Base-by-base conservation (phyloP, 2,888 invertebrate species). In the Spialia ferax region DNA sequence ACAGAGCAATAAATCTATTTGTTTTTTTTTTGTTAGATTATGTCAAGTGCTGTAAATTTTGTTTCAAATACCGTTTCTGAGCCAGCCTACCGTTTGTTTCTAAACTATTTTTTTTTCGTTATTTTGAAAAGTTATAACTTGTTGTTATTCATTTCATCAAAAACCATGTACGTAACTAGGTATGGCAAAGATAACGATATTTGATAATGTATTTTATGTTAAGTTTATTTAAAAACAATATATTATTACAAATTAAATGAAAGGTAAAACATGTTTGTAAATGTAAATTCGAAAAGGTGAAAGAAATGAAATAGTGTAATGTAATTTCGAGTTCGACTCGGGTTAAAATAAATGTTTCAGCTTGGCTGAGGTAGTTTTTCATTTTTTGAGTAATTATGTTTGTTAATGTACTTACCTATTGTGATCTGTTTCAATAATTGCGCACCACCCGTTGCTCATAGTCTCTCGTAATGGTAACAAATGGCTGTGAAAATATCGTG, bases 311-410 rank as follows among this genome's bases (percentile, higher is more conserved):
- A 23, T 22, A 52, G 52, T 52, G 2, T 52, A 55, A 55, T 55
- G 55, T 26, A 76, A 72, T 75, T 69, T 81, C 78, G 84, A 87
- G 85, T 88, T 81, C 75, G 75, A 85, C 84, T 86, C 83, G 78
- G 76, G 77, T 82, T 82, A 75, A 71, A 87, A 87, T 86, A 88
- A 89, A 88, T 70, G 70, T 75, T 73, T 79, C 85, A 87, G 87
- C 85, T 70, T 81, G 84, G 88, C 85, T 88, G 86, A 82, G 85
- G 83, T 81, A 80, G 79, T 82, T 79, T 83, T 87, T 86, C 74
- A 81, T 84, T 87, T 79, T 83, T 87, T 79, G 68, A 70, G 62
- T 72, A 60, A 70, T 74, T 70, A 69, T 76, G 65, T 71, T 71
- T 77, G 73, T 79, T 50, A 55, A 69, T 73, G 68, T 75, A n/a